Conservation (phyloP, 2,888 invertebrate species). For the Latrodectus elegans region DNA sequence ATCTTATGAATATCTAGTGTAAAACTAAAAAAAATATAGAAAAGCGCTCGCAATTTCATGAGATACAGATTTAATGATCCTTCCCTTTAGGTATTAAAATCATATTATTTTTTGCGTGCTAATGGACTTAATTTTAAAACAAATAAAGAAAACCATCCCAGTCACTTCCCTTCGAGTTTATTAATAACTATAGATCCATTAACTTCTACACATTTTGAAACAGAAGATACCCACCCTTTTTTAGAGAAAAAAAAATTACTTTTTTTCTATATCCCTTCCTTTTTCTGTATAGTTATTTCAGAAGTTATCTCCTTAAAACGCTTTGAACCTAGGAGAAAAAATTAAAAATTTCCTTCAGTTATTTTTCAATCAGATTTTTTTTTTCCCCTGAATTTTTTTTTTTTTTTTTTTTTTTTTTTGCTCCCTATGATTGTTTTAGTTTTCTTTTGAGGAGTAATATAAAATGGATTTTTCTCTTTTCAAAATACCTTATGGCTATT, state of each 20-base stretch:
- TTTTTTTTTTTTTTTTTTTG: conserved; percentile 12
- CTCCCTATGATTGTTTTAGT: background rate
- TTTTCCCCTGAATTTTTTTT: conserved; percentile 2
- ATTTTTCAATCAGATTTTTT: background rate
- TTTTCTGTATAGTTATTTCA: conserved; percentile 35
- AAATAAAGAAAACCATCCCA: conserved; percentile 35
- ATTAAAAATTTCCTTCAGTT: background rate
- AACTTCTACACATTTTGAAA: conserved; percentile 49
- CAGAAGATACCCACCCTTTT: conserved; percentile 19
- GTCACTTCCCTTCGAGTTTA: conserved; percentile 55
- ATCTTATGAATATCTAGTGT: conserved; percentile 35
- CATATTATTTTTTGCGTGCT: conserved; percentile 57
- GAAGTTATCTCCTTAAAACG: conserved; percentile 43
- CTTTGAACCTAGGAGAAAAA: background rate
- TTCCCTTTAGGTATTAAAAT: conserved; percentile 67
- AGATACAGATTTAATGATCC: conserved; percentile 69
- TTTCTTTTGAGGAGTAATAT: background rate
- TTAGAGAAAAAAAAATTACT: conserved; percentile 18
- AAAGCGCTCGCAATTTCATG: conserved; percentile 62
- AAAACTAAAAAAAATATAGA: conserved; percentile 41
- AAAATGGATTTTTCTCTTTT: too few species aligned
- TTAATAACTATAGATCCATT: conserved; percentile 67
- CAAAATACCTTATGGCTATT: too few species aligned
- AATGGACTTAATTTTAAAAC: conserved; percentile 67
- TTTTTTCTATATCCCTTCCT: background rate